A percentile compares a stretch with the other conserved stretches of the same genome.
Evolutionary conservation across 2,797 vertebrate species (phyloP).

Genomic region (Sebastolobus altivelis): DNA sequence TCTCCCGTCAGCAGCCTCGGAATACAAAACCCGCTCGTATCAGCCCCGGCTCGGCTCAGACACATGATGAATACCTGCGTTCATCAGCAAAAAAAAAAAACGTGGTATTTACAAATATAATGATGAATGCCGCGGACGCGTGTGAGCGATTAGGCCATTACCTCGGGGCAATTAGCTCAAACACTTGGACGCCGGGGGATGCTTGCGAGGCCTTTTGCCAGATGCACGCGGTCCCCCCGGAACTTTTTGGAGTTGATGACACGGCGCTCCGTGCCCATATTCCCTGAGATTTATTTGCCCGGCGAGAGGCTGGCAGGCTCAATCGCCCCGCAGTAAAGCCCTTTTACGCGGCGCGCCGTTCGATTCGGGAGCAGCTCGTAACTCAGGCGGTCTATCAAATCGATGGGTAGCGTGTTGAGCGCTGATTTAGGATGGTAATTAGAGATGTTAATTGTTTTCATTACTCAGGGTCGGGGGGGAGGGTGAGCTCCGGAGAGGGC

Average conservation of each 20-base stretch:
- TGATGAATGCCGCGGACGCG: slow-evolving; percentile 52
- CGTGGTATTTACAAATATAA: slow-evolving; percentile 70
- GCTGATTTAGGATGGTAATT: slow-evolving; percentile 85
- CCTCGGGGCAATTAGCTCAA: slow-evolving; percentile 57
- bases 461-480: slow-evolving; percentile 71
- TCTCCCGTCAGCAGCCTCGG: slow-evolving; percentile 15
- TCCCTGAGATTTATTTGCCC: slow-evolving; percentile 81
- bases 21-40: slow-evolving; percentile 27
- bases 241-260: slow-evolving; percentile 63
- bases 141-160: slow-evolving; percentile 71
- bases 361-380: slow-evolving; percentile 76
- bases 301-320: slow-evolving; percentile 69
- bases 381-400: slow-evolving; percentile 82
- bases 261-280: slow-evolving; percentile 62
- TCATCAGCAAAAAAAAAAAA: slow-evolving; percentile 34
- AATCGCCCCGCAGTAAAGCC: slow-evolving; percentile 73
- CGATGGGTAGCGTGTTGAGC: slow-evolving; percentile 74
- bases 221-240: slow-evolving; percentile 52
- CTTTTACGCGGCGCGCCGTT: slow-evolving; percentile 76
- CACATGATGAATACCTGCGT: slow-evolving; percentile 48
- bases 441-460: slow-evolving; percentile 86
- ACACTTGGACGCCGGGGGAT: slow-evolving; percentile 15
- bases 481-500: slow-evolving; percentile 28
- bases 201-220: slow-evolving; percentile 49
- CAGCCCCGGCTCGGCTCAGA: slow-evolving; percentile 33